A percentile compares a stretch with the other conserved stretches of the same genome.
Evolutionary conservation across 1,140 invertebrate species (phyloP).

Genomic region (Bombyx mandarina): DNA sequence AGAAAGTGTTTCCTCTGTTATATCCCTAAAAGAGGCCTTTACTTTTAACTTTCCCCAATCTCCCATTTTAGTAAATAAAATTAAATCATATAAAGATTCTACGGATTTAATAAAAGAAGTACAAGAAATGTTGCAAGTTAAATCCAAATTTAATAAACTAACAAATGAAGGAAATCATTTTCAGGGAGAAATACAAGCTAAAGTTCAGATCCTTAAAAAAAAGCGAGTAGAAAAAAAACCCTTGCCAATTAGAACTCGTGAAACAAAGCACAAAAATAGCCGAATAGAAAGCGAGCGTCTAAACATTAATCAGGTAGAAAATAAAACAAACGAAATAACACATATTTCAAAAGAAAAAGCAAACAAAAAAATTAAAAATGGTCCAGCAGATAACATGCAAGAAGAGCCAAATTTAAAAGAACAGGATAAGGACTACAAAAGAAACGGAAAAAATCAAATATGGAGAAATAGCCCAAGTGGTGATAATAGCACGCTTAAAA

Average conservation of each 20-base stretch:
- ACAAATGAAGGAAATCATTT: constrained; percentile 12
- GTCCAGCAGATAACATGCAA: constrained; percentile 4
- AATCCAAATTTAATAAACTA: constrained; percentile 21
- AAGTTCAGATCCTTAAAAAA: constrained; percentile 4
- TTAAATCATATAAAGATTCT: constrained; percentile 22
- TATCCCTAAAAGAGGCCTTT: constrained; percentile 17
- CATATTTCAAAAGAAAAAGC: constrained; percentile 3
- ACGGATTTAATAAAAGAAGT: constrained; percentile 39
- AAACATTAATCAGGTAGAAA: constrained; percentile 9
- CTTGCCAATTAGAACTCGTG: neutral
- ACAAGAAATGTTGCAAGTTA: constrained; percentile 24
- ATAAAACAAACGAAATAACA: constrained; percentile 6
- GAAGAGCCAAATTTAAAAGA: neutral
- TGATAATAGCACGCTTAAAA: neutral
- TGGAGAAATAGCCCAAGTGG: neutral
- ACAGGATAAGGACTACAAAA: neutral
- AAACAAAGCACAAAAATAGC: constrained; percentile 10
- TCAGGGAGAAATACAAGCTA: constrained; percentile 13
- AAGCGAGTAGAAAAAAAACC: constrained; percentile 7
- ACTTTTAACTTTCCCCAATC: constrained; percentile 32
- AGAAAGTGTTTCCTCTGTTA: neutral
- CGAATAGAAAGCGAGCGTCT: constrained; percentile 6
- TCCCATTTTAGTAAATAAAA: constrained; percentile 11
- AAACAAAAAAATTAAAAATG: constrained; percentile 10
- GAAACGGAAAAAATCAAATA: neutral